Evolutionary conservation across 2,113 vertebrate species (phyloP).

Genomic region (Garra rufa): DNA sequence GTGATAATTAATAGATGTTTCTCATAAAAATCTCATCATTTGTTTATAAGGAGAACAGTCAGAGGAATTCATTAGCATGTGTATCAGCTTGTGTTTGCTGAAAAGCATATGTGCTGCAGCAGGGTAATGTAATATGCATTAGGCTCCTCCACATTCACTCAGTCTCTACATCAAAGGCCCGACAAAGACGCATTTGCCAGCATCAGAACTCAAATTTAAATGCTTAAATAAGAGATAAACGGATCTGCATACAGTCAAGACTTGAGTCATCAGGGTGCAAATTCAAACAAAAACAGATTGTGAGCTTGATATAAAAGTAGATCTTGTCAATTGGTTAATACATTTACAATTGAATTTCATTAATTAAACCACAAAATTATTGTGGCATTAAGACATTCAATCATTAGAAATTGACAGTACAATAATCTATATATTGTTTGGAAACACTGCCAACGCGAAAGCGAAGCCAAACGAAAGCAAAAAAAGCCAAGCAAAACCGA

Average conservation of each 20-base stretch:
- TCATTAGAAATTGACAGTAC: too few relatives aligned
- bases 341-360: not conserved
- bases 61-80: slow-evolving; percentile 42
- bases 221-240: slow-evolving; percentile 7
- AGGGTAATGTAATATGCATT: slow-evolving; percentile 48
- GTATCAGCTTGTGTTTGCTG: slow-evolving; percentile 17
- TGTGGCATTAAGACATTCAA: too few relatives aligned
- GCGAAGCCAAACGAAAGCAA: not conserved
- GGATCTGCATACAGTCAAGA: slow-evolving; percentile 8
- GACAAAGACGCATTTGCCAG: slow-evolving; percentile 3
- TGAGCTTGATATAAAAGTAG: not conserved
- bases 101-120: slow-evolving; percentile 31
- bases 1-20: slow-evolving; percentile 16
- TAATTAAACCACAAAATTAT: not conserved
- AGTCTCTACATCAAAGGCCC: slow-evolving; percentile 23
- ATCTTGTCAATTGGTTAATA: not conserved
- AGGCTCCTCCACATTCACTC: slow-evolving; percentile 6
- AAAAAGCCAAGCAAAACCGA: not conserved
- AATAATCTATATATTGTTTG: not conserved
- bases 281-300: not conserved
- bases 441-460: too few relatives aligned
- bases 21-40: slow-evolving; percentile 9
- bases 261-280: not conserved
- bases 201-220: slow-evolving; percentile 7
- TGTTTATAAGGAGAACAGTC: not conserved